A percentile compares a stretch with the other conserved stretches of the same genome.
These are phyloP conservation scores for Actinia equina DNA, from an alignment of 64 coral and sea anemone species.

Conservation along the genomic window DNA sequence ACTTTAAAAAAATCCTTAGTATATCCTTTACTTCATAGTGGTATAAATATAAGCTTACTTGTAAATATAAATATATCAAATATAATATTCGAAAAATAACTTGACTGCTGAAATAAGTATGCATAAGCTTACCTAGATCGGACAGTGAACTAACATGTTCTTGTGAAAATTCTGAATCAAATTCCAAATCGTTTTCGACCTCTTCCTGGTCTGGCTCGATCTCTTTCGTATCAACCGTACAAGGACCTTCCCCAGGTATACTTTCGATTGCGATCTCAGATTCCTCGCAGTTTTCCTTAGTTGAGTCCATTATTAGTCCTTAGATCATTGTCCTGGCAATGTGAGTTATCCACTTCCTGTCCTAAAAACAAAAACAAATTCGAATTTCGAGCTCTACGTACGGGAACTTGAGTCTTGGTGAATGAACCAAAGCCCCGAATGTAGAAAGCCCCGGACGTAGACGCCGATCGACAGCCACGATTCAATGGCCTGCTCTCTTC, in stretches of 20 bases:
- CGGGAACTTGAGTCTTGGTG: slow-evolving; percentile 74
- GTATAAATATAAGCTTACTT: too few species aligned
- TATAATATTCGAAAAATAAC: neutral
- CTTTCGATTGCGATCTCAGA: slow-evolving; percentile 52
- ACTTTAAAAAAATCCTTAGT: neutral
- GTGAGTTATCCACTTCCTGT: slow-evolving; percentile 62
- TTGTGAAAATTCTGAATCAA: slow-evolving; percentile 37
- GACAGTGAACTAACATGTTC: slow-evolving; percentile 30
- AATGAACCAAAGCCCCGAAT: slow-evolving; percentile 89
- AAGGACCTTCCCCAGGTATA: slow-evolving; percentile 37
- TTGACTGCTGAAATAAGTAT: neutral
- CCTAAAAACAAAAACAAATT: slow-evolving; percentile 57
- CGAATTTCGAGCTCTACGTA: slow-evolving; percentile 99
- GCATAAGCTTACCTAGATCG: slow-evolving; percentile 21
- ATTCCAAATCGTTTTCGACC: slow-evolving; percentile 47
- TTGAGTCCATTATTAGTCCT: slow-evolving; percentile 45
- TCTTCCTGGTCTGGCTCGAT: slow-evolving; percentile 58
- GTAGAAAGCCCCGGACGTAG: slow-evolving; percentile 93
- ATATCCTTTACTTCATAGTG: neutral
- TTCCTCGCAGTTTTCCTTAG: slow-evolving; percentile 27
- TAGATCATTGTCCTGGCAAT: neutral
- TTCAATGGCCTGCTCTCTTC: neutral
- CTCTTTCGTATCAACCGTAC: slow-evolving; percentile 64
- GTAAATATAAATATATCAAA: neutral
- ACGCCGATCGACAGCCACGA: neutral